Base-by-base conservation (phyloP, 2,797 vertebrate species). In the Staurois parvus region DNA sequence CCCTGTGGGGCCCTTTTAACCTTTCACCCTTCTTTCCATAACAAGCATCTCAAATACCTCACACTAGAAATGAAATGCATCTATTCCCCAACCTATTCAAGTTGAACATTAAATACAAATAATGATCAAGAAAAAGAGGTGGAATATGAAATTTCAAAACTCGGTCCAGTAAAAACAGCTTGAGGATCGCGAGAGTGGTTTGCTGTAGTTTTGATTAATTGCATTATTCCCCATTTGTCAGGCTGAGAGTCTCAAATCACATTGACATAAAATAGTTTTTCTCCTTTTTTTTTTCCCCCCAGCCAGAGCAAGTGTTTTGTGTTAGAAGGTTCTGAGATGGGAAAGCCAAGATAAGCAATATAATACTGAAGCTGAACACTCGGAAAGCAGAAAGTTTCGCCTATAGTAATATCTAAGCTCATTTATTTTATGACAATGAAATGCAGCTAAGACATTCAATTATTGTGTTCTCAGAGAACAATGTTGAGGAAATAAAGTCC, bases 1-100 rank as follows among this genome's bases (percentile, higher is more conserved):
- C 94, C 91, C 92, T 91, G 93, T 92, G 93, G 90, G 24, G 94
- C 96, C 95, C 96, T 95, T 88, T 88, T 95, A 93, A 95, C 95
- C 96, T 96, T 93, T 90, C 91, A 94, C 94, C 92, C 89, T 89
- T 93, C 94, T 95, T 94, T 95, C 91, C 92, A 96, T 96, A 96
- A 97, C 95, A 96, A 96, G 94, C 85, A 90, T 90, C 81, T 87
- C 76, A 62, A 79, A 87, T 87, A 87, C 85, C 88, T 79, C 81
- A 84, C 85, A 64, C 76, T 62, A 73, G 72, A 87, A 87, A 87
- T 83, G 76, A 84, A 87, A 86, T 79, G 80, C 69, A 59, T 74
- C 56, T 87, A 83, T 87, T 87, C 85, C 85, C 85, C 76, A 79
- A 69, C 29, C 85, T 45, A 79, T 79, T 83, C 62, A 70, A 24